A percentile compares a stretch with the other conserved stretches of the same genome.
phyloP scores from a whole-genome alignment of 2,888 invertebrate species.

The Nemapogon koenigi region DNA sequence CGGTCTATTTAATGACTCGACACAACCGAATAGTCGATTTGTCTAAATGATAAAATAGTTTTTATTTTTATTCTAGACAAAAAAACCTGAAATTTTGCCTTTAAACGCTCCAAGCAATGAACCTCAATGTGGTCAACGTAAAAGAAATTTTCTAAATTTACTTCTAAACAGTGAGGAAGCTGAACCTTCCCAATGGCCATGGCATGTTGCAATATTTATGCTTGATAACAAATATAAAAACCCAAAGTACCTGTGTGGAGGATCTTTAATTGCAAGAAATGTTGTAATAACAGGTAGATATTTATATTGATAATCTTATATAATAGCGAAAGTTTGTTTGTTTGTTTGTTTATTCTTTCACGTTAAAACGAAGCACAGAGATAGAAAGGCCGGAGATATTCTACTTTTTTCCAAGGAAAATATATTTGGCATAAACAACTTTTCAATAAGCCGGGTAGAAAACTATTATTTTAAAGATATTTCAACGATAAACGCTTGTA shows the following conservation, averaged over 20 bases:
- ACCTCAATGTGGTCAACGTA: constrained; percentile 10
- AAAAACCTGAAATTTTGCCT: too few relatives aligned
- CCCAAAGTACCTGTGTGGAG: constrained; percentile 39
- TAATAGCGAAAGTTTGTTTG: neutral
- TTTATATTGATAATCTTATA: too few relatives aligned
- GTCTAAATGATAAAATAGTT: too few relatives aligned
- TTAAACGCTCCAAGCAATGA: constrained; percentile 25
- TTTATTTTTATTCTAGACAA: too few relatives aligned
- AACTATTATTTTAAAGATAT: too few relatives aligned
- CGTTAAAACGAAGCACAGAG: neutral
- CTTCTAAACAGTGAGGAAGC: constrained; percentile 36
- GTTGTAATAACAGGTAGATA: constrained; percentile 43
- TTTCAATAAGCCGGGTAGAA: too few relatives aligned
- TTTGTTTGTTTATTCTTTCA: neutral
- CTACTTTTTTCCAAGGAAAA: too few relatives aligned
- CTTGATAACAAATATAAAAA: constrained; percentile 22
- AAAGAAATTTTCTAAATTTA: constrained; percentile 28
- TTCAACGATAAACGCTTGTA: too few relatives aligned
- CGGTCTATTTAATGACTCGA: too few relatives aligned
- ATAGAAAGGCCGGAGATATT: too few relatives aligned
- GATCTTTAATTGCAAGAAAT: constrained; percentile 41
- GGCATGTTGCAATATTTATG: constrained; percentile 41
- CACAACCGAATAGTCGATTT: too few relatives aligned
- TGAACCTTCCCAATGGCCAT: constrained; percentile 48
- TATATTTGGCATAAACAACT: too few relatives aligned